phyloP scores from a whole-genome alignment of 2,113 vertebrate species.

The Myotis davidii region DNA sequence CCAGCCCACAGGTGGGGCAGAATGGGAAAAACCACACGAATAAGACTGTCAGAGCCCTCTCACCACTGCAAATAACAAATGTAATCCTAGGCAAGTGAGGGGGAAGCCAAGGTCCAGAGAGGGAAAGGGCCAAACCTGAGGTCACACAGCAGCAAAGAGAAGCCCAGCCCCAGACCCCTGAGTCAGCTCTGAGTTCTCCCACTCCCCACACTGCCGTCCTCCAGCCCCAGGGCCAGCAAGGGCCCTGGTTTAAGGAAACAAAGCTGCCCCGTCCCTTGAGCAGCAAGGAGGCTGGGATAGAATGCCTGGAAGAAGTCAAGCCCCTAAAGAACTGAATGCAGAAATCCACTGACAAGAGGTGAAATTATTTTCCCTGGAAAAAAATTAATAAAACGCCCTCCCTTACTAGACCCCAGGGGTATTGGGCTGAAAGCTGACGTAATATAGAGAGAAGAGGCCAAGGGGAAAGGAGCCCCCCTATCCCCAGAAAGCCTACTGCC shows the following conservation, averaged over 20 bases:
- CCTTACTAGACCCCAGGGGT: slow-evolving; percentile 53
- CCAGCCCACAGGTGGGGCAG: neutral
- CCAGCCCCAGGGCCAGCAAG: neutral
- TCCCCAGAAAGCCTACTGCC: slow-evolving; percentile 27
- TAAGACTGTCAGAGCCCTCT: neutral
- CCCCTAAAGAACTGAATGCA: slow-evolving; percentile 45
- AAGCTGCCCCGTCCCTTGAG: neutral
- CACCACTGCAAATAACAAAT: neutral
- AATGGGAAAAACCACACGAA: neutral
- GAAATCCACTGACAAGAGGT: slow-evolving; percentile 57
- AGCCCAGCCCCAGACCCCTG: neutral
- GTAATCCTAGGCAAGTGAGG: neutral
- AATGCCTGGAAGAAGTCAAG: slow-evolving; percentile 30
- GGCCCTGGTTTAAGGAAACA: neutral
- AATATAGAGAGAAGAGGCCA: slow-evolving; percentile 64
- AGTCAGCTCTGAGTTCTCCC: neutral
- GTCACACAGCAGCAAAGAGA: neutral
- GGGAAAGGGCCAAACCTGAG: neutral
- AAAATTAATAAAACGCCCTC: slow-evolving; percentile 68
- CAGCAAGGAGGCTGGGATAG: neutral
- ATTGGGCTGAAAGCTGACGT: slow-evolving; percentile 60
- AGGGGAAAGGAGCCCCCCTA: neutral
- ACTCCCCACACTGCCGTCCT: neutral
- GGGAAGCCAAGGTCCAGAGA: neutral
- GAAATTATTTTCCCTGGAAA: slow-evolving; percentile 71